Evolutionary conservation across 2,888 invertebrate species (phyloP).

Genomic region (Calameuta pallipes): DNA sequence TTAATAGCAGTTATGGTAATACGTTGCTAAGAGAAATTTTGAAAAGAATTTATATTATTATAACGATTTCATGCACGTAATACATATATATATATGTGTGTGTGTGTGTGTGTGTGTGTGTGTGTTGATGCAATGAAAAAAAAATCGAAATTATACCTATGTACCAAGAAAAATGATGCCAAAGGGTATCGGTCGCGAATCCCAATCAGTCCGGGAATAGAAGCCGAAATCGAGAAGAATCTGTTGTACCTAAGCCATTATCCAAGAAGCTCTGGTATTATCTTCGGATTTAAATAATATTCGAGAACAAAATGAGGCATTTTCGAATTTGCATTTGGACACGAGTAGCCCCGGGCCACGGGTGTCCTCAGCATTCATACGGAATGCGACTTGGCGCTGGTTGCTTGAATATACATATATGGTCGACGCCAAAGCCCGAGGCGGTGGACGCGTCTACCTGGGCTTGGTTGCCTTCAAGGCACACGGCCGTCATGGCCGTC

Average conservation of each 20-base stretch:
- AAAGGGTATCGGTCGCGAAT: not conserved
- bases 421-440: slow-evolving; percentile 25
- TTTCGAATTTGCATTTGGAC: slow-evolving; percentile 49
- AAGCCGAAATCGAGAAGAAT: not conserved
- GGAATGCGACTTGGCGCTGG: slow-evolving; percentile 28
- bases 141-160: not conserved
- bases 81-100: too few relatives aligned
- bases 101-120: too few relatives aligned
- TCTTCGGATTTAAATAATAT: slow-evolving; percentile 9
- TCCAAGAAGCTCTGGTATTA: not conserved
- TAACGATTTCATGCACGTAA: not conserved
- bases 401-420: slow-evolving; percentile 20
- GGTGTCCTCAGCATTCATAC: slow-evolving; percentile 33
- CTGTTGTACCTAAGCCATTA: not conserved
- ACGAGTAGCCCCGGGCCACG: slow-evolving; percentile 30
- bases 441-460: slow-evolving; percentile 24
- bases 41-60: not conserved
- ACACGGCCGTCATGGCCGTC: slow-evolving; percentile 8
- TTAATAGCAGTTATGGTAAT: not conserved
- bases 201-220: not conserved
- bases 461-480: slow-evolving; percentile 22
- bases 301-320: slow-evolving; percentile 23
- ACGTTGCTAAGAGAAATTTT: not conserved
- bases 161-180: not conserved
- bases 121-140: not conserved